Evolutionary conservation across 1,140 invertebrate species (phyloP).

Genomic region (Chrysomallon squamiferum): DNA sequence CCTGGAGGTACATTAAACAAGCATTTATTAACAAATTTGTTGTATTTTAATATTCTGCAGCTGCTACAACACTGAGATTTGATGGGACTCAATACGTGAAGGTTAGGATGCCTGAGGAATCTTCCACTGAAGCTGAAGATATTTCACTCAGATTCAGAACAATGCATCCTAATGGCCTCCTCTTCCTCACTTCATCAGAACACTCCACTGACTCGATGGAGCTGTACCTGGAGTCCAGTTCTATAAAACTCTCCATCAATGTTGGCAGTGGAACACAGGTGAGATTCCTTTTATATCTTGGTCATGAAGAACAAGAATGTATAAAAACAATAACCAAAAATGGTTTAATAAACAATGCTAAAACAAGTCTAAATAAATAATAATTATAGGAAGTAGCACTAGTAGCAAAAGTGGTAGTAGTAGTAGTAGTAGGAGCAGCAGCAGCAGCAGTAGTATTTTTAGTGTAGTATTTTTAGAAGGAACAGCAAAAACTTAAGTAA

Average conservation of each 20-base stretch:
- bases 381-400: too few relatives aligned
- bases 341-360: too few relatives aligned
- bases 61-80: constrained; percentile 85
- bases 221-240: constrained; percentile 80
- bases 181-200: constrained; percentile 69
- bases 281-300: constrained; percentile 26
- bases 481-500: too few relatives aligned
- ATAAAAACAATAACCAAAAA: too few relatives aligned
- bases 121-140: constrained; percentile 90
- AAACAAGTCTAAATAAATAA: too few relatives aligned
- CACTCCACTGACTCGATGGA: constrained; percentile 81
- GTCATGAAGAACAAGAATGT: too few relatives aligned
- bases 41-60: constrained; percentile 70
- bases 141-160: constrained; percentile 88
- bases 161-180: constrained; percentile 70
- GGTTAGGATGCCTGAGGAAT: constrained; percentile 79
- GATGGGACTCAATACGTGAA: constrained; percentile 88
- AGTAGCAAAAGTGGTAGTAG: too few relatives aligned
- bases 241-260: constrained; percentile 80
- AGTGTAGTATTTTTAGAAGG: too few relatives aligned
- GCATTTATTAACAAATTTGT: too few relatives aligned
- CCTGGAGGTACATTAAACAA: too few relatives aligned
- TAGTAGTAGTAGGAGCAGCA: too few relatives aligned
- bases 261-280: constrained; percentile 88
- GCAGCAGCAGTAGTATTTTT: too few relatives aligned